phyloP scores from a whole-genome alignment of 2,113 vertebrate species.

The Aythya baeri region DNA sequence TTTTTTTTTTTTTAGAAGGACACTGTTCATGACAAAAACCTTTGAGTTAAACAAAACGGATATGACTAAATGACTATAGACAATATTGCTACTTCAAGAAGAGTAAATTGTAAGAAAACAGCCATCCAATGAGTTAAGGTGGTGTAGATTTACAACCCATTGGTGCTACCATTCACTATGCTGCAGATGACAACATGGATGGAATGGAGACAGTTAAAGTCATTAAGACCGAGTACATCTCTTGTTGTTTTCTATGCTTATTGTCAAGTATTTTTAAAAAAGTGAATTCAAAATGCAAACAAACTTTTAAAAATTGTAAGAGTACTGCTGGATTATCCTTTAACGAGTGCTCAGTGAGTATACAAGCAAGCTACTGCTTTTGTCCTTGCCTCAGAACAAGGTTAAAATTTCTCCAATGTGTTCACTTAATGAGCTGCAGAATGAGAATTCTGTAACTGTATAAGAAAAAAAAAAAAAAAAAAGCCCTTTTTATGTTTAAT shows the following conservation, averaged over 20 bases:
- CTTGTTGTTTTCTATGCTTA: not conserved
- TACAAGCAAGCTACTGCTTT: not conserved
- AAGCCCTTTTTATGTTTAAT: not conserved
- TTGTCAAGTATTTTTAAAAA: not conserved
- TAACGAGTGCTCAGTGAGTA: not conserved
- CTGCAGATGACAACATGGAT: not conserved
- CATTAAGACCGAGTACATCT: not conserved
- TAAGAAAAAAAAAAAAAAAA: not conserved
- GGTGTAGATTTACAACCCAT: not conserved
- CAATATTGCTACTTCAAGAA: not conserved
- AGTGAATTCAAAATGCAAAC: not conserved
- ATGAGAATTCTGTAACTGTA: not conserved
- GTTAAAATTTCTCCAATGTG: not conserved
- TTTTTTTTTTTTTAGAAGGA: not conserved
- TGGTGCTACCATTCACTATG: not conserved
- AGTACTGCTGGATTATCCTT: not conserved
- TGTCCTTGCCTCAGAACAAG: not conserved
- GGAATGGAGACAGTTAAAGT: not conserved
- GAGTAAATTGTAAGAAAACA: not conserved
- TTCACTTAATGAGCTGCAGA: not conserved
- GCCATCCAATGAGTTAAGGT: not conserved
- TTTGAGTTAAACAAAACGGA: not conserved
- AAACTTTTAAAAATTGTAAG: not conserved
- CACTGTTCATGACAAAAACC: not conserved
- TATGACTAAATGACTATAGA: not conserved